phyloP scores from a whole-genome alignment of 2,113 vertebrate genomes.

The Myotis davidii region DNA sequence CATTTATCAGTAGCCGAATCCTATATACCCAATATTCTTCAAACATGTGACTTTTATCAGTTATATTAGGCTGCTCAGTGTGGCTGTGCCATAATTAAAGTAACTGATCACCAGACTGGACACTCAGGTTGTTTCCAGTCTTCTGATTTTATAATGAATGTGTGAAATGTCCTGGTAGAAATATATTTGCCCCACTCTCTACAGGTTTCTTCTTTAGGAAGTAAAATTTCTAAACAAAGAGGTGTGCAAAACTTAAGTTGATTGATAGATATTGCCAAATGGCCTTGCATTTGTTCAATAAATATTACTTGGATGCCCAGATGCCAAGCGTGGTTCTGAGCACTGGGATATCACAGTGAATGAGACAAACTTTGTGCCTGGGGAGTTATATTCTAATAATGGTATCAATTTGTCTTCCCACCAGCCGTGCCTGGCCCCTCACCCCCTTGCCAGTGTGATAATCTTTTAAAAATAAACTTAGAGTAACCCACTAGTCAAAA shows the following conservation, averaged over 20 bases:
- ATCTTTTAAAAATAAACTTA: background rate
- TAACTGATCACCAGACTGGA: background rate
- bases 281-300: background rate
- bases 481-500: background rate
- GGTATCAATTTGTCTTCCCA: background rate
- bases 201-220: conserved; percentile 8
- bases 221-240: background rate
- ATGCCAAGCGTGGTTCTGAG: background rate
- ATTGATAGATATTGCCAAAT: background rate
- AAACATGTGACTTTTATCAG: background rate
- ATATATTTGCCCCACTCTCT: background rate
- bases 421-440: background rate
- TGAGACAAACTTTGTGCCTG: background rate
- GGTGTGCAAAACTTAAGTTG: background rate
- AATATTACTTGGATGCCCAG: background rate
- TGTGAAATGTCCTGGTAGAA: background rate
- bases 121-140: background rate
- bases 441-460: background rate
- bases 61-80: background rate
- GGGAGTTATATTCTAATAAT: background rate
- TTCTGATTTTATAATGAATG: background rate
- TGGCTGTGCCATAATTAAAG: background rate
- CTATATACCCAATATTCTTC: background rate
- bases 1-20: background rate
- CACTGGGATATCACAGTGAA: background rate